Percentiles rank a stretch among this genome's conserved stretches.
phyloP scores from a whole-genome alignment of 2,797 vertebrate species.

The Jordanella pulchra region DNA sequence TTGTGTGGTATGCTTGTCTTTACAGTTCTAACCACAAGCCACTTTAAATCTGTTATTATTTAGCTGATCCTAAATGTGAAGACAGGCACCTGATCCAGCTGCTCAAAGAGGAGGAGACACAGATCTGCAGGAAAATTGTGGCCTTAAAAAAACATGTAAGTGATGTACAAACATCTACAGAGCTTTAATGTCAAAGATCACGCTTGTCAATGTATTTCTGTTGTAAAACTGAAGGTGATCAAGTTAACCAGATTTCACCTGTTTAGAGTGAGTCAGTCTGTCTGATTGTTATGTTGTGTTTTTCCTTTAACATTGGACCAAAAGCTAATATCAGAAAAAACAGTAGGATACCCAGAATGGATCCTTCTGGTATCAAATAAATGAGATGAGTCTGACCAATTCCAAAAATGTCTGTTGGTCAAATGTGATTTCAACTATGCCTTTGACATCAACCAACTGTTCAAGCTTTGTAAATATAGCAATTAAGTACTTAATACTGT shows the following conservation, averaged over 20 bases:
- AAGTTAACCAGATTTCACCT: no score
- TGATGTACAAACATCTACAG: fast-evolving
- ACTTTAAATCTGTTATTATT: neutral
- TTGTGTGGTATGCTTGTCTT: neutral
- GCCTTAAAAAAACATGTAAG: slow-evolving; percentile 82
- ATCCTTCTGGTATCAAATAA: neutral
- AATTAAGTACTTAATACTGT: neutral
- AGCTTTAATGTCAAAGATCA: neutral
- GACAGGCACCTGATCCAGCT: slow-evolving; percentile 84
- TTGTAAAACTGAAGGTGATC: neutral
- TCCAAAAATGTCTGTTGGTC: neutral
- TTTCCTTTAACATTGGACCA: neutral
- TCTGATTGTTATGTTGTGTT: neutral
- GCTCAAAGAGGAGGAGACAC: slow-evolving; percentile 85
- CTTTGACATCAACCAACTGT: neutral
- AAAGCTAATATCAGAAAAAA: neutral
- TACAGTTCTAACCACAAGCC: slow-evolving; percentile 28
- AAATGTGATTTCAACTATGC: neutral
- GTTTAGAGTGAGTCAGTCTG: neutral
- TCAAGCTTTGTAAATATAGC: neutral
- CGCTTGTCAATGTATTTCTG: neutral
- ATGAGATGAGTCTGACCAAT: neutral
- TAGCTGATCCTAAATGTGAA: slow-evolving; percentile 71
- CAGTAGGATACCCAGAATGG: neutral
- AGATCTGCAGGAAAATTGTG: slow-evolving; percentile 74